Conservation (phyloP, 37 sponge, comb jelly and placozoan genomes). For the Crambe crambe region DNA sequence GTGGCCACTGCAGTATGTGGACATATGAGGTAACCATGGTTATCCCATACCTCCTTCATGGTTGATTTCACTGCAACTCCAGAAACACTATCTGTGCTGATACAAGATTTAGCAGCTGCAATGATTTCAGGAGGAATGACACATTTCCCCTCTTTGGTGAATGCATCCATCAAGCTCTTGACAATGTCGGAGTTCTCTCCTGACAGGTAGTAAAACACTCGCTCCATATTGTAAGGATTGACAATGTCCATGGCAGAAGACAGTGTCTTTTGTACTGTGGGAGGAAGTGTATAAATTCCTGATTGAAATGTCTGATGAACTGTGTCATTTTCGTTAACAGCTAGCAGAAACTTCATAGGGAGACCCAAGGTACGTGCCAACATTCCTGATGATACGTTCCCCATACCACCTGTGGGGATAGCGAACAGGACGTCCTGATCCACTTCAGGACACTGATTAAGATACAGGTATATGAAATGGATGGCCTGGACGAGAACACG, state of each 20-base stretch:
- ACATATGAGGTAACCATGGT: slow-evolving; percentile 47
- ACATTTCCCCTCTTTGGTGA: neutral
- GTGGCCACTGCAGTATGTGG: slow-evolving; percentile 74
- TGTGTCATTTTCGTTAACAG: slow-evolving; percentile 64
- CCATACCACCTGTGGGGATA: slow-evolving; percentile 71
- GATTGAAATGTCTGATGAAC: slow-evolving; percentile 32
- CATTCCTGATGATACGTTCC: slow-evolving; percentile 44
- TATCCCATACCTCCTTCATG: slow-evolving; percentile 36
- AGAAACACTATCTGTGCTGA: slow-evolving; percentile 19
- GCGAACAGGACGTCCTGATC: slow-evolving; percentile 45
- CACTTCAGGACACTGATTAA: slow-evolving; percentile 32
- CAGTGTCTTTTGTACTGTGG: slow-evolving; percentile 24
- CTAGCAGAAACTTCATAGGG: slow-evolving; percentile 46
- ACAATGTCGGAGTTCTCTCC: slow-evolving; percentile 12
- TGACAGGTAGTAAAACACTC: slow-evolving; percentile 53
- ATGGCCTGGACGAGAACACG: slow-evolving; percentile 63
- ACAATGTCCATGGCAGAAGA: slow-evolving; percentile 65
- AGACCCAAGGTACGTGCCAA: slow-evolving; percentile 57
- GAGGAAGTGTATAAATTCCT: neutral
- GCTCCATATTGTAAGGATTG: slow-evolving; percentile 75
- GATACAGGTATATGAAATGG: slow-evolving; percentile 65
- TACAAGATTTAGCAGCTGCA: neutral
- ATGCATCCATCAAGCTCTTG: slow-evolving; percentile 26
- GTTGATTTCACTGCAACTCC: slow-evolving; percentile 17
- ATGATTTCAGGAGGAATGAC: slow-evolving; percentile 10